Percentiles rank a stretch among this genome's conserved stretches.
Conservation (phyloP, 2,888 invertebrate genomes). For the Agrochola lychnidis region DNA sequence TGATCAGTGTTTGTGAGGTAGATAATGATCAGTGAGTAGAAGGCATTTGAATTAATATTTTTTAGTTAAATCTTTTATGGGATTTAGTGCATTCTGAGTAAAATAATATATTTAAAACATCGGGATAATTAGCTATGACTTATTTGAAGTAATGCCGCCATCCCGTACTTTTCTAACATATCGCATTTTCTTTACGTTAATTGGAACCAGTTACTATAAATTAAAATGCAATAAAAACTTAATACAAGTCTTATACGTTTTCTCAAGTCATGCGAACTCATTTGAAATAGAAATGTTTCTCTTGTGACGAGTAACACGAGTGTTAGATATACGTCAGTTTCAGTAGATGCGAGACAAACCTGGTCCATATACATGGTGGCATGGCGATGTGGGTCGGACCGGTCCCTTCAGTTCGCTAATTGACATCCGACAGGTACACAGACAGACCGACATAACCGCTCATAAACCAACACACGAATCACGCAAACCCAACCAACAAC, state of each 20-base stretch:
- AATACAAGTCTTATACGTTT: conserved; percentile 39
- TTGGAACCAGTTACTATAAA: conserved; percentile 40
- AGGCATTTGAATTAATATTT: neutral
- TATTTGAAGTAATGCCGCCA: conserved; percentile 10
- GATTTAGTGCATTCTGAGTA: conserved; percentile 2
- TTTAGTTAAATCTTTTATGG: neutral
- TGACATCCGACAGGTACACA: conserved; percentile 82
- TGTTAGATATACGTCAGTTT: conserved; percentile 72
- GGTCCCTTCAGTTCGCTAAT: conserved; percentile 85
- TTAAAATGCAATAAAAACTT: conserved; percentile 45
- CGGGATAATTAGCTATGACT: conserved; percentile 17
- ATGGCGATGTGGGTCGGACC: conserved; percentile 79
- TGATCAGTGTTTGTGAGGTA: conserved; percentile 11
- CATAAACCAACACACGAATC: conserved; percentile 69
- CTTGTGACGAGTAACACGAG: conserved; percentile 71
- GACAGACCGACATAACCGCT: conserved; percentile 71
- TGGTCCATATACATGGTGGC: conserved; percentile 77
- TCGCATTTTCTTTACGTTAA: conserved; percentile 18
- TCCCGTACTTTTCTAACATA: conserved; percentile 3
- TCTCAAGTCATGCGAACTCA: conserved; percentile 63
- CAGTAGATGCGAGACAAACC: conserved; percentile 71
- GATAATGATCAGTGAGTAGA: neutral
- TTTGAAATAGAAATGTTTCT: conserved; percentile 70
- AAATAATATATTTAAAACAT: conserved; percentile 5
- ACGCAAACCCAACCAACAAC: conserved; percentile 71